These are phyloP conservation scores for Papilio machaon DNA, from an alignment of 1,140 invertebrate species.

Conservation along the genomic window DNA sequence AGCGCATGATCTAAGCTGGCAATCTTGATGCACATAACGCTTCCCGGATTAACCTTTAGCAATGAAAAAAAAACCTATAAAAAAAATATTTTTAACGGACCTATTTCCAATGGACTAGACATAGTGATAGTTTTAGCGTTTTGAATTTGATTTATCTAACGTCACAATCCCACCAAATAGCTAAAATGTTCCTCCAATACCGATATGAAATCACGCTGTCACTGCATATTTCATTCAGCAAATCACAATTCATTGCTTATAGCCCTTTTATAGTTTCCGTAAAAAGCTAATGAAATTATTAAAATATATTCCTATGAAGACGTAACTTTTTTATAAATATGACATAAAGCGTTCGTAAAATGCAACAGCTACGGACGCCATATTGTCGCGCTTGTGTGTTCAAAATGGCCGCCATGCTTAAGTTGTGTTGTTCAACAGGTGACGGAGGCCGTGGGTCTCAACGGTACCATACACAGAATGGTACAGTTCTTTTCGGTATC, in stretches of 20 bases:
- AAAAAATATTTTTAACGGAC: not conserved
- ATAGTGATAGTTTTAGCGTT: conserved; percentile 27
- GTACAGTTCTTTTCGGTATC: conserved; percentile 83
- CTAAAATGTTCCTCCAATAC: conserved; percentile 49
- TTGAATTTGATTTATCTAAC: conserved; percentile 6
- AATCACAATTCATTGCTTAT: conserved; percentile 72
- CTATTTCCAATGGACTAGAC: not conserved
- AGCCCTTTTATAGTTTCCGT: conserved; percentile 45
- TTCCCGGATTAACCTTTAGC: conserved; percentile 55
- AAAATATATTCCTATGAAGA: conserved; percentile 34
- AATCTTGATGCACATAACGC: conserved; percentile 71
- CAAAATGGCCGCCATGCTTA: conserved; percentile 70
- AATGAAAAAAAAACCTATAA: conserved; percentile 11
- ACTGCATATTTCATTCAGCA: conserved; percentile 70
- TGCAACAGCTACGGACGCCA: conserved; percentile 47
- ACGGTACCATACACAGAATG: conserved; percentile 83
- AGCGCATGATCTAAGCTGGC: conserved; percentile 73
- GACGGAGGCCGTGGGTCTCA: conserved; percentile 82
- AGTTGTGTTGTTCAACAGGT: conserved; percentile 82
- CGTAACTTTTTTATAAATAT: conserved; percentile 27
- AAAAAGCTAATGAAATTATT: not conserved
- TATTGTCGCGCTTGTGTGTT: conserved; percentile 50
- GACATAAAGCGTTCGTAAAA: conserved; percentile 28
- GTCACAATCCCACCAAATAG: conserved; percentile 38
- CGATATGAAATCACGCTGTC: conserved; percentile 61